Evolutionary conservation across 2,888 invertebrate species (phyloP).

Genomic region (Elysia crispata): DNA sequence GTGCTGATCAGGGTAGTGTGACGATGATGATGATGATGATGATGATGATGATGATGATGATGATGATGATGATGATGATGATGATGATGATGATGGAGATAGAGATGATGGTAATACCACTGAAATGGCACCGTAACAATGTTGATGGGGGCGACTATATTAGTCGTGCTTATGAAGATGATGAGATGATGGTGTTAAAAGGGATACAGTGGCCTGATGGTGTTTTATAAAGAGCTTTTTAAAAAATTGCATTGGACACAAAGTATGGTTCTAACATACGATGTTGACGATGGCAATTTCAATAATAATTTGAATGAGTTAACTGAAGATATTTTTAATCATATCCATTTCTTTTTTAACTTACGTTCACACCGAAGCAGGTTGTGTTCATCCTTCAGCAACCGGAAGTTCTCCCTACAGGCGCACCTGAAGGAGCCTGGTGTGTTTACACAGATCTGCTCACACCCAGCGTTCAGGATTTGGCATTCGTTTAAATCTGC

Average conservation of each 20-base stretch:
- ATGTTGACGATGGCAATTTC: neutral
- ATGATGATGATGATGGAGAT: too few species aligned
- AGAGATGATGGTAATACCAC: too few species aligned
- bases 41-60: too few species aligned
- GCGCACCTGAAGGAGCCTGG: conserved; percentile 54
- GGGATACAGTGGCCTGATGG: too few species aligned
- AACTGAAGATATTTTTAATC: neutral
- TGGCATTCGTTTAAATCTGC: conserved; percentile 56
- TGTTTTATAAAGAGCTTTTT: too few species aligned
- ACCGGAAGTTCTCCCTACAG: conserved; percentile 50
- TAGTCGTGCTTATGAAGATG: too few species aligned
- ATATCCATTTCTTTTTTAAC: neutral
- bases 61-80: too few species aligned
- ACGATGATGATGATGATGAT: too few species aligned
- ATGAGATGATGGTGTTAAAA: too few species aligned
- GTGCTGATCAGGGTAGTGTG: too few species aligned
- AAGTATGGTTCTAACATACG: neutral
- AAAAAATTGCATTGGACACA: neutral
- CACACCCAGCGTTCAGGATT: conserved; percentile 52
- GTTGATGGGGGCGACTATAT: too few species aligned
- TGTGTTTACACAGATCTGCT: conserved; percentile 54
- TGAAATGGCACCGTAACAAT: too few species aligned
- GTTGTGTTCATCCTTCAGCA: conserved; percentile 26
- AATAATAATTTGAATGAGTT: neutral
- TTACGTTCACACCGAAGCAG: conserved; percentile 48